Conservation (phyloP, 2,797 vertebrate species). For the Alcedo atthis region DNA sequence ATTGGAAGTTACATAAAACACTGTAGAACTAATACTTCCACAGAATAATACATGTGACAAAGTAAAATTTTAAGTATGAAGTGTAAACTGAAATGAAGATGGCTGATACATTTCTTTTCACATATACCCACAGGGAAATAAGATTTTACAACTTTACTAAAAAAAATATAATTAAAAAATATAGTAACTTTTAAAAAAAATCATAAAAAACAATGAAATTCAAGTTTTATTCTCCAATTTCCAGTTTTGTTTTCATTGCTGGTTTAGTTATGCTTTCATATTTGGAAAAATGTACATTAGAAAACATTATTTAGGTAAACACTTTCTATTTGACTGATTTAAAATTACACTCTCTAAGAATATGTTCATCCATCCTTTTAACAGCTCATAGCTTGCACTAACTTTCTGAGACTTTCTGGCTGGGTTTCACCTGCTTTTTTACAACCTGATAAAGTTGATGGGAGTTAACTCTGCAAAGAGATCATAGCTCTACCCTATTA, state of each 20-base stretch:
- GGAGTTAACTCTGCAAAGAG: constrained; percentile 34
- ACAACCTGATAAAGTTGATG: not conserved
- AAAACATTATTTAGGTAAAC: not conserved
- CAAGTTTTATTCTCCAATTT: not conserved
- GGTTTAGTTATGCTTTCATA: not conserved
- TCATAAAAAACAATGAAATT: not conserved
- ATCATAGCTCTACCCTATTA: constrained; percentile 62
- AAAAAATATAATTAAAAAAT: not conserved
- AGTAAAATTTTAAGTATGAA: not conserved
- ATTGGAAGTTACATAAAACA: not conserved
- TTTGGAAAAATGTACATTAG: not conserved
- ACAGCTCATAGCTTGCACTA: not conserved
- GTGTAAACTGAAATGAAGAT: not conserved
- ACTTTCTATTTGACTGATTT: not conserved
- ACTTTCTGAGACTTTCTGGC: not conserved
- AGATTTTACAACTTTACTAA: not conserved
- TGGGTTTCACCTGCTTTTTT: not conserved
- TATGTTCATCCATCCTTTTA: not conserved
- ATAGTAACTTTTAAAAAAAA: no score
- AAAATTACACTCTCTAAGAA: not conserved
- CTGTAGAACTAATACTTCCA: not conserved
- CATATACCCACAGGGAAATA: not conserved
- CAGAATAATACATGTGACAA: not conserved
- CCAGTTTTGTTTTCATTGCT: not conserved
- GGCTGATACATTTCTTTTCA: not conserved